A percentile compares a stretch with the other conserved stretches of the same genome.
These are phyloP conservation scores for Zaprionus obscuricornis DNA, from an alignment of 2,888 invertebrate genomes.

Conservation along the genomic window DNA sequence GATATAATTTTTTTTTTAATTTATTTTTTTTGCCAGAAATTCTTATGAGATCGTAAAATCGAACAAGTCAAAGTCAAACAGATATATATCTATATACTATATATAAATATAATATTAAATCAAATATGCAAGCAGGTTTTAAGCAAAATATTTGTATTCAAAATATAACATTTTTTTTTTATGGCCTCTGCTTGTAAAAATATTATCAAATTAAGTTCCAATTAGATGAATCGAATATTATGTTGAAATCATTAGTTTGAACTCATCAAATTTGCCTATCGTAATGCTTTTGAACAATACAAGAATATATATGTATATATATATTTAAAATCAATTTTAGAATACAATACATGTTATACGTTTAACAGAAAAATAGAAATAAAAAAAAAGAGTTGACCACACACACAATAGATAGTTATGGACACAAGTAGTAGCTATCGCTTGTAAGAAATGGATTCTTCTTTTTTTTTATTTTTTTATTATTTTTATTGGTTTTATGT, in stretches of 20 bases:
- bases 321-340: conserved; percentile 32
- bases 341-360: conserved; percentile 35
- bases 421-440: conserved; percentile 41
- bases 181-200: conserved; percentile 52
- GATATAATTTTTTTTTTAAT: conserved; percentile 40
- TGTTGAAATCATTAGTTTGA: conserved; percentile 34
- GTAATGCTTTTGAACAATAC: conserved; percentile 24
- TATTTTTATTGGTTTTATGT: conserved; percentile 56
- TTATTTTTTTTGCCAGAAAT: conserved; percentile 39
- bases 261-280: conserved; percentile 62
- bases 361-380: conserved; percentile 17
- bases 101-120: conserved; percentile 7
- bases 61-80: conserved; percentile 44
- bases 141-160: conserved; percentile 35
- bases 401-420: conserved; percentile 25
- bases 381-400: conserved; percentile 29
- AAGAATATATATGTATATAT: conserved; percentile 30
- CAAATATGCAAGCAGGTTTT: conserved; percentile 28
- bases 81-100: conserved; percentile 30
- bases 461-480: conserved; percentile 25
- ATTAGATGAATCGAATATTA: conserved; percentile 57
- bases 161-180: conserved; percentile 19
- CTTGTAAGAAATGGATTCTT: too few species aligned
- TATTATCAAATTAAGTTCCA: conserved; percentile 65
- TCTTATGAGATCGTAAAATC: conserved; percentile 57